phyloP scores from a whole-genome alignment of 2,113 vertebrate genomes.

The Nesospiza acunhae region DNA sequence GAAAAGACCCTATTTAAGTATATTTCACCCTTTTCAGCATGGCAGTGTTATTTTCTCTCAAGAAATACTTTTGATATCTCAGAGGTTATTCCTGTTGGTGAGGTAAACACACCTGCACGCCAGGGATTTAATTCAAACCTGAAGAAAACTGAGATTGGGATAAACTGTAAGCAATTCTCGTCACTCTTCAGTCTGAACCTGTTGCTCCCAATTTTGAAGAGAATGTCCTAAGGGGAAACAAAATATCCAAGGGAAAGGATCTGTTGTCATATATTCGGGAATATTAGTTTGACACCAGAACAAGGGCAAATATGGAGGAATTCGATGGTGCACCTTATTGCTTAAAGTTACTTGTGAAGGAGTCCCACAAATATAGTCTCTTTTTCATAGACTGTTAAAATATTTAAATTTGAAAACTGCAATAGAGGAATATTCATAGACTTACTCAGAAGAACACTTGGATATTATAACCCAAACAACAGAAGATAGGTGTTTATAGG shows the following conservation, averaged over 20 bases:
- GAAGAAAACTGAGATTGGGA: neutral
- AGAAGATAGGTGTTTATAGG: neutral
- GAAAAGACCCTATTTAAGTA: neutral
- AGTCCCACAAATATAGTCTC: neutral
- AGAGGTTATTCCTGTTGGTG: neutral
- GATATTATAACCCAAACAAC: neutral
- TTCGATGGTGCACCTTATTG: rapidly evolving
- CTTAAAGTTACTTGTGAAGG: neutral
- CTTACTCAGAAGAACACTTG: neutral
- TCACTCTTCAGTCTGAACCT: neutral
- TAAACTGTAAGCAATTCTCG: neutral
- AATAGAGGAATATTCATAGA: neutral
- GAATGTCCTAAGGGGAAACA: neutral
- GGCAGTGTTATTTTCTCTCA: neutral
- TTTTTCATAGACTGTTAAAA: neutral
- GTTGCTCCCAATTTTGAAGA: neutral
- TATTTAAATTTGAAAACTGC: neutral
- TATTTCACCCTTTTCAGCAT: neutral
- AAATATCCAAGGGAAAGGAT: neutral
- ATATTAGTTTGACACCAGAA: neutral
- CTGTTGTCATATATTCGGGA: neutral
- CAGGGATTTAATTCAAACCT: neutral
- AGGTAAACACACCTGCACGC: neutral
- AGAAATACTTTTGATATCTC: neutral
- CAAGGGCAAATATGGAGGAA: neutral